A percentile compares a stretch with the other conserved stretches of the same genome.
Evolutionary conservation across 1,140 invertebrate genomes (phyloP).

Genomic region (Hylaeus volcanicus): DNA sequence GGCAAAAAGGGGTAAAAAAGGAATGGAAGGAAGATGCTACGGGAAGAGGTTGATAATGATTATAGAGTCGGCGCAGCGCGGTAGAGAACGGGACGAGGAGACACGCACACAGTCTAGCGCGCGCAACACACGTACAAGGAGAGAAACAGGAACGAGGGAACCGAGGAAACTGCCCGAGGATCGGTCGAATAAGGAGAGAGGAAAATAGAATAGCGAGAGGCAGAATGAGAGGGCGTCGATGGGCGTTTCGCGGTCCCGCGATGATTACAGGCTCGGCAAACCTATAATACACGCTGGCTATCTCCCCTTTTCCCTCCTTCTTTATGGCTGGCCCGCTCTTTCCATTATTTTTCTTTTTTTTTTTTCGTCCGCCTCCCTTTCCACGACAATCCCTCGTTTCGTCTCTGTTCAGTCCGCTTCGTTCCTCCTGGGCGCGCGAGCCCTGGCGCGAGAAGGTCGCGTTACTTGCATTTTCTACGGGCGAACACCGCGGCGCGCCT

Average conservation of each 20-base stretch:
- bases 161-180: slow-evolving; percentile 57
- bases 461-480: slow-evolving; percentile 51
- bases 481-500: not conserved
- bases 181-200: slow-evolving; percentile 50
- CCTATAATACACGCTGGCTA: slow-evolving; percentile 77
- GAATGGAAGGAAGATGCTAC: slow-evolving; percentile 34
- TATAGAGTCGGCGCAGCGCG: slow-evolving; percentile 63
- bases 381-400: not conserved
- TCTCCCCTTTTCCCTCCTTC: slow-evolving; percentile 55
- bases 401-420: not conserved
- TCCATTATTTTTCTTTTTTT: slow-evolving; percentile 48
- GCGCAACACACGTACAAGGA: not conserved
- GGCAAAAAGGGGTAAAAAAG: not conserved
- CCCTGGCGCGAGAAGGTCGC: slow-evolving; percentile 28
- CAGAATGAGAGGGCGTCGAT: slow-evolving; percentile 75
- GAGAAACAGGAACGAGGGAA: slow-evolving; percentile 47
- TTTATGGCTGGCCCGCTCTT: slow-evolving; percentile 40
- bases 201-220: slow-evolving; percentile 66
- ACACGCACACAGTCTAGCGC: not conserved
- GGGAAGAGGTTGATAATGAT: slow-evolving; percentile 71
- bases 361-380: not conserved
- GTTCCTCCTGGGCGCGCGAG: not conserved
- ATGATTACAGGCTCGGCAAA: slow-evolving; percentile 79
- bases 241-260: slow-evolving; percentile 79
- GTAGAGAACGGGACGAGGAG: slow-evolving; percentile 32